Conservation (phyloP, 1,140 invertebrate species). For the Trinorchestia longiramus region DNA sequence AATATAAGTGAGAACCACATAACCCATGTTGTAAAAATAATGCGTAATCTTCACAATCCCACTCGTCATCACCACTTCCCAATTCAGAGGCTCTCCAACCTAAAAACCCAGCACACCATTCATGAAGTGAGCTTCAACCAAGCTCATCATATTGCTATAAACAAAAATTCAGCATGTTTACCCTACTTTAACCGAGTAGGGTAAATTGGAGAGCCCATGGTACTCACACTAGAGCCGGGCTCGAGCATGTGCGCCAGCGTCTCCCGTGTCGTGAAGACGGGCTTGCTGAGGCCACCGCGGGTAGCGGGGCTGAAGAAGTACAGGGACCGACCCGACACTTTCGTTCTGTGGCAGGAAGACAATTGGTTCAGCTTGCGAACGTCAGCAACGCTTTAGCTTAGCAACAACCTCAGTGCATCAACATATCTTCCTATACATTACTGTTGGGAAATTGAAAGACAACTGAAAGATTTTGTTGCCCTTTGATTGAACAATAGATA, state of each 20-base stretch:
- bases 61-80: too few species aligned
- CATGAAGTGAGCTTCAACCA: too few species aligned
- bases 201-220: background rate
- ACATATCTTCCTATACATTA: too few species aligned
- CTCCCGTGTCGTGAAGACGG: conserved; percentile 65
- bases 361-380: background rate
- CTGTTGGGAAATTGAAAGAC: too few species aligned
- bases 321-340: conserved; percentile 60
- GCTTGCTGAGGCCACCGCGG: conserved; percentile 62
- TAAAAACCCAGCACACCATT: too few species aligned
- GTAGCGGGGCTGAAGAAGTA: conserved; percentile 66
- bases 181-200: background rate
- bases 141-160: too few species aligned
- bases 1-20: too few species aligned
- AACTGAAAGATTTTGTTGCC: background rate
- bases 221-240: conserved; percentile 44
- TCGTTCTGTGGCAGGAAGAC: conserved; percentile 58
- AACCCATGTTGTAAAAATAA: too few species aligned
- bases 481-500: background rate
- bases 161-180: too few species aligned
- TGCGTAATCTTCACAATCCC: too few species aligned
- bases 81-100: too few species aligned
- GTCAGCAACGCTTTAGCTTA: background rate
- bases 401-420: too few species aligned
- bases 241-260: conserved; percentile 61